A percentile compares a stretch with the other conserved stretches of the same genome.
phyloP scores from a whole-genome alignment of 2,888 invertebrate species.

The Coenonympha arcania region DNA sequence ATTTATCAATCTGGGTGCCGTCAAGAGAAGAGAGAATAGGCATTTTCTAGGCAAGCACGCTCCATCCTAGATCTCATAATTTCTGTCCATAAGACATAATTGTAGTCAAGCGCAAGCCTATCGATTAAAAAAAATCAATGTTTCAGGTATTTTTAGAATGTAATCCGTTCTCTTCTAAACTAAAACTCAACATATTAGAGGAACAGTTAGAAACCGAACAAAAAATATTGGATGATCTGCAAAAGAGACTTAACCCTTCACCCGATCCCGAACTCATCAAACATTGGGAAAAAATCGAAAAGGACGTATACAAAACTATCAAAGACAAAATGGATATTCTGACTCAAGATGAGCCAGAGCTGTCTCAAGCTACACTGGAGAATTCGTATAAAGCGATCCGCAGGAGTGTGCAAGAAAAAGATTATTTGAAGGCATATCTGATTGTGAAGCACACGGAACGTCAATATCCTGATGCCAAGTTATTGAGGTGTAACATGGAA shows the following conservation, averaged over 20 bases:
- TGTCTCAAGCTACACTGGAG: slow-evolving; percentile 61
- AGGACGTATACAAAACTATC: slow-evolving; percentile 65
- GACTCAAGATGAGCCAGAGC: slow-evolving; percentile 63
- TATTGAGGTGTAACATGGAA: slow-evolving; percentile 63
- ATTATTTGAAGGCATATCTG: slow-evolving; percentile 71
- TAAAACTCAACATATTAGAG: slow-evolving; percentile 73
- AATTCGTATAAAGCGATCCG: slow-evolving; percentile 62
- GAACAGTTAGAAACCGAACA: slow-evolving; percentile 75
- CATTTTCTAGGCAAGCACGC: too few species aligned
- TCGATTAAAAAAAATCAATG: too few species aligned
- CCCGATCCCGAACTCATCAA: slow-evolving; percentile 60
- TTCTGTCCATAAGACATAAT: not conserved
- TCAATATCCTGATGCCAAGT: slow-evolving; percentile 63
- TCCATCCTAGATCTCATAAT: too few species aligned
- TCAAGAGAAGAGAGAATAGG: too few species aligned
- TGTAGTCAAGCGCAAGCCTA: too few species aligned
- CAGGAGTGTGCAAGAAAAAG: slow-evolving; percentile 57
- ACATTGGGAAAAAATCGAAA: slow-evolving; percentile 72
- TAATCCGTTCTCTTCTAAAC: slow-evolving; percentile 89
- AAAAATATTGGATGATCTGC: slow-evolving; percentile 77
- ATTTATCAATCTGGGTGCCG: too few species aligned
- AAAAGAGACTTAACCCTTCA: slow-evolving; percentile 62
- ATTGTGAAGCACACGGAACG: slow-evolving; percentile 65
- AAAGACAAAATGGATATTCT: slow-evolving; percentile 61
- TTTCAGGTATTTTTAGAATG: slow-evolving; percentile 81